Evolutionary conservation across 53 echinoderm and acorn worm genomes (phyloP), one percentile per base, ranked within the genome.

Genomic region (Arbacia lixula): DNA sequence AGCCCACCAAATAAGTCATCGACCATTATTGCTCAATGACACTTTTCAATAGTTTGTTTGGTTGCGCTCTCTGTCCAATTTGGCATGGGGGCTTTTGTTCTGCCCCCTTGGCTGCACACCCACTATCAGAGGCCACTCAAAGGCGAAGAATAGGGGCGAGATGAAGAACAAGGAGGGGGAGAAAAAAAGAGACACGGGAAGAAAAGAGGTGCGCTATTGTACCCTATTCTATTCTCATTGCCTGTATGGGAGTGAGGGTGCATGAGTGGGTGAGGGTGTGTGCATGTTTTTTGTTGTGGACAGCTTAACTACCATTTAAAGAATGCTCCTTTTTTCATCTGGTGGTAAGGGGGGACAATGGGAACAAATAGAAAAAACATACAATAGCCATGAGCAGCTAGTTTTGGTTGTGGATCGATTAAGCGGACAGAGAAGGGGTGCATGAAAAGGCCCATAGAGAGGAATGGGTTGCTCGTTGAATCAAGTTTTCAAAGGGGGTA

Each of bases 1-100:
- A 77, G 57, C 77, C 57, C n/a, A n/a, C n/a, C 40, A 77, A 57
- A 77, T 77, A 56, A 77, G 77, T 77, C 77, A 77, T 54, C 57
- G 26, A 41, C 35, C 77, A 37, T 58, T 58, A 36, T 57, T 77
- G 33, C 25, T 36, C 58, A 58, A 42, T 77, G 77, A 77, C 77
- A 55, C 21, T 57, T 77, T 58, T 58, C 77, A 77, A 58, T 35
- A 30, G 77, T 38, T 77, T 74, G 74, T 74, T 74, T 74, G 77
- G 60, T 57, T 58, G 36, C 36, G 37, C 36, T 77, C 57, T 77
- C 57, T 33, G 55, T 22, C 37, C 58, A 58, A 56, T 77, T 77
- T 77, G 35, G 57, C 28, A 34, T 50, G 4, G 8, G 8, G 9
- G n/a, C 74, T 74, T 53, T 74, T 74, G 50, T 74, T 20, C 31